Base-by-base conservation (phyloP, 2,888 invertebrate genomes). In the Thumatha senex region DNA sequence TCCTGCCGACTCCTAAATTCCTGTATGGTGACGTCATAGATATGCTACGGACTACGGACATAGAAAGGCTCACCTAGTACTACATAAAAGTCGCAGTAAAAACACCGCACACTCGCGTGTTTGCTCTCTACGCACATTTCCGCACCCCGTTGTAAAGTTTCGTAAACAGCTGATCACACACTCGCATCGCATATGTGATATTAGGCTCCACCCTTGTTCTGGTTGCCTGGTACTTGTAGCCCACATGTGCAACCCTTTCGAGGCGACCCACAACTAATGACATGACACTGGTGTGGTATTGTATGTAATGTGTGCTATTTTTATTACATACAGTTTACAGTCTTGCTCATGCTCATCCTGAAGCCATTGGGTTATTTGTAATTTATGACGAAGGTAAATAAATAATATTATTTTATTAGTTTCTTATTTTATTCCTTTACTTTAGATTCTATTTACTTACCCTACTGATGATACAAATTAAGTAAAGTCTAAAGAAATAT, bases 211-310 rank as follows among this genome's bases (percentile, higher is more conserved):
- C 54, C 52, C 58, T 52, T 46, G 48, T 66, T 73, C 72, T 92
- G 86, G 49, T 65, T 54, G 67, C 88, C 89, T 91, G 77, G 89
- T 91, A 82, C 81, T 83, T 80, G 74, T 86, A 89, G 87, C 87
- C 84, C 88, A 90, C 90, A 90, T 89, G 91, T 86, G 86, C 86
- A 90, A 90, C 91, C 90, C 90, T 90, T 90, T 70, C 83, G 64
- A 78, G 82, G 83, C 82, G 80, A 67, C 70, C 11, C 76, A 75
- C 74, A 73, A 70, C 63, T 56, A 63, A 55, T 42, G 54, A 53
- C 42, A 54, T 30, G 24, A n/a, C n/a, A 4, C 30, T 12, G 9
- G 35, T 40, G 29, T 34, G 42, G 40, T 18, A 36, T 48, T 45
- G 7, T 12, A 12, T 11, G 11, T 12, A 33, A 34, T 39, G 38